Evolutionary conservation across 2,888 invertebrate genomes (phyloP).

Genomic region (Hydropsyche betteni): DNA sequence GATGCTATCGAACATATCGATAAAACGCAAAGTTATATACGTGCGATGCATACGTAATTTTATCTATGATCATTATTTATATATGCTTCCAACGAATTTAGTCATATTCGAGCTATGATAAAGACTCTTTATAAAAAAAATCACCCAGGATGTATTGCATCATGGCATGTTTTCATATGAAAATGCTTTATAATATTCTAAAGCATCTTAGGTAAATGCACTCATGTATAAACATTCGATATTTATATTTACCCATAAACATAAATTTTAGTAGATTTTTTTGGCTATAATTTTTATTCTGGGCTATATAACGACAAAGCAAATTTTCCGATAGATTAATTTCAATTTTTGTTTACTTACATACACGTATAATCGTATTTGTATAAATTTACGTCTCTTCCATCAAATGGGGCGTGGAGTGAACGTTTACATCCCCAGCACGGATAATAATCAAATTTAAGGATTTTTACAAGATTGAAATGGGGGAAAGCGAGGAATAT

Average conservation of each 20-base stretch:
- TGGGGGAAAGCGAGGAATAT: not conserved
- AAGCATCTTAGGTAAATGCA: no score
- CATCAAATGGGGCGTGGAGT: not conserved
- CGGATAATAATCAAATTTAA: constrained; percentile 5
- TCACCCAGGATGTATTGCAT: no score
- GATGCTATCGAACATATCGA: no score
- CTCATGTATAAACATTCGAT: no score
- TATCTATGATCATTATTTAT: not conserved
- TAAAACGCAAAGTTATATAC: not conserved
- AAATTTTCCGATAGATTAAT: constrained; percentile 15
- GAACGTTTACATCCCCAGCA: not conserved
- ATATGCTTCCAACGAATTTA: not conserved
- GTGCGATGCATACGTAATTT: not conserved
- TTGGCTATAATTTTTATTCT: no score
- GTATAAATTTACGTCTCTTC: constrained; percentile 4
- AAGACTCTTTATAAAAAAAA: no score
- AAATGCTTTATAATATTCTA: no score
- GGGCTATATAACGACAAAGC: no score
- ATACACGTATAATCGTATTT: not conserved
- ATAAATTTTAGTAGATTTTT: no score
- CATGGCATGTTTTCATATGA: no score
- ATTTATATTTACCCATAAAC: no score
- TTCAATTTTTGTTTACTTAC: not conserved
- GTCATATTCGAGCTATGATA: no score
- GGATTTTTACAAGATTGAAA: constrained; percentile 1